Conservation (phyloP, 2,888 invertebrate species). For the Spisula subtruncata region DNA sequence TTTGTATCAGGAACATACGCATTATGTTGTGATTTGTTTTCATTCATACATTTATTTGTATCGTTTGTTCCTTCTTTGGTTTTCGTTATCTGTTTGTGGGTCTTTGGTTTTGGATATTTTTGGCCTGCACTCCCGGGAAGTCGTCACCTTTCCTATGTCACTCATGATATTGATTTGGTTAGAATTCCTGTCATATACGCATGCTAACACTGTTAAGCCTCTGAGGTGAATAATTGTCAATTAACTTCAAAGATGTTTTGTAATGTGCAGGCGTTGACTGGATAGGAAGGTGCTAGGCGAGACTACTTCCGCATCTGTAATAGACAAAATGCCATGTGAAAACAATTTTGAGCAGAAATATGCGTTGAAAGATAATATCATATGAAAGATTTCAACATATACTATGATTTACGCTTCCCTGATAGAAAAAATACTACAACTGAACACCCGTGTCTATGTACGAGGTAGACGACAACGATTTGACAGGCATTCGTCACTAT, state of each 20-base stretch:
- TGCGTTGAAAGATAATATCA: too few relatives aligned
- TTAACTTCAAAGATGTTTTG: neutral
- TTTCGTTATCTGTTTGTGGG: conserved; percentile 50
- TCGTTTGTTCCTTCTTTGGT: too few relatives aligned
- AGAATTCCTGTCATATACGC: too few relatives aligned
- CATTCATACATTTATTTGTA: neutral
- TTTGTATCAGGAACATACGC: conserved; percentile 75
- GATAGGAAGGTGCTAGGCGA: neutral
- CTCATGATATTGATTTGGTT: too few relatives aligned
- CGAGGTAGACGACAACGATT: too few relatives aligned
- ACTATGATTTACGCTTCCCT: too few relatives aligned
- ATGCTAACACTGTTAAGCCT: neutral
- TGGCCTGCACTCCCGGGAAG: conserved; percentile 24
- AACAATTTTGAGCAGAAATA: too few relatives aligned
- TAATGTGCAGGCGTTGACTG: neutral
- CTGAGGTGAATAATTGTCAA: neutral
- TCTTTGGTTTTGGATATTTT: conserved; percentile 52
- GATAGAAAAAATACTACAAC: too few relatives aligned
- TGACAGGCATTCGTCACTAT: too few relatives aligned
- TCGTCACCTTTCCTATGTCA: neutral
- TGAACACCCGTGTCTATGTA: too few relatives aligned
- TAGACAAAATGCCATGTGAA: neutral
- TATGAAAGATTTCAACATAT: too few relatives aligned
- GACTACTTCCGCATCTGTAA: neutral
- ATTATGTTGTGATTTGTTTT: neutral